Evolutionary conservation across 2,888 invertebrate species (phyloP).

Genomic region (Amphipoea oculea): DNA sequence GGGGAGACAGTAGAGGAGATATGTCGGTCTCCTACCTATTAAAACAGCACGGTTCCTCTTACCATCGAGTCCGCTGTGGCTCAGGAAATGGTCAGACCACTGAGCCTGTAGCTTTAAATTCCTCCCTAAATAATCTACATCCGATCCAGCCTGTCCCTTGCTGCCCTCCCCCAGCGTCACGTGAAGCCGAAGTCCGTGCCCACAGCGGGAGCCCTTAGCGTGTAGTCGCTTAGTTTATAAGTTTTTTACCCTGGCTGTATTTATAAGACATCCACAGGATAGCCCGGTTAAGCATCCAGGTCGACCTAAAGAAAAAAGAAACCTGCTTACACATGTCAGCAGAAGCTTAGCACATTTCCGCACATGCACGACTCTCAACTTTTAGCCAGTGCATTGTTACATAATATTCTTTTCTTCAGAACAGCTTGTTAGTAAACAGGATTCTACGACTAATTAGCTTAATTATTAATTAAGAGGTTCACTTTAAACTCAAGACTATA

Average conservation of each 20-base stretch:
- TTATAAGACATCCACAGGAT: neutral
- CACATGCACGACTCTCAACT: neutral
- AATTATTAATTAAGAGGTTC: constrained; percentile 29
- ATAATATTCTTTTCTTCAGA: neutral
- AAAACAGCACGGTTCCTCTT: neutral
- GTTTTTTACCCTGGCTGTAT: neutral
- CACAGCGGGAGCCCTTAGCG: neutral
- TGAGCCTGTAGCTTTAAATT: neutral
- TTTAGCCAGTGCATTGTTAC: neutral
- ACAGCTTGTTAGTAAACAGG: neutral
- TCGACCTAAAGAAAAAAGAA: neutral
- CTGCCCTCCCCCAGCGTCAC: neutral
- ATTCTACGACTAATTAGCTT: constrained; percentile 33
- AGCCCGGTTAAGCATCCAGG: neutral
- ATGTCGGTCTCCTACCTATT: neutral
- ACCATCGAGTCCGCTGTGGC: neutral
- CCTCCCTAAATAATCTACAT: neutral
- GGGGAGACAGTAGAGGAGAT: neutral
- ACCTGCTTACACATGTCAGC: neutral
- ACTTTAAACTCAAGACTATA: constrained; percentile 15
- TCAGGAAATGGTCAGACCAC: neutral
- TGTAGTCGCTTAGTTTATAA: neutral
- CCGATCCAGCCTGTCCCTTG: neutral
- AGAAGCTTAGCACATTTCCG: neutral
- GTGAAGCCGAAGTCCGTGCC: no score